Evolutionary conservation across 2,888 invertebrate species (phyloP), one percentile per base, ranked within the genome.

Genomic region (Pammene aurita): DNA sequence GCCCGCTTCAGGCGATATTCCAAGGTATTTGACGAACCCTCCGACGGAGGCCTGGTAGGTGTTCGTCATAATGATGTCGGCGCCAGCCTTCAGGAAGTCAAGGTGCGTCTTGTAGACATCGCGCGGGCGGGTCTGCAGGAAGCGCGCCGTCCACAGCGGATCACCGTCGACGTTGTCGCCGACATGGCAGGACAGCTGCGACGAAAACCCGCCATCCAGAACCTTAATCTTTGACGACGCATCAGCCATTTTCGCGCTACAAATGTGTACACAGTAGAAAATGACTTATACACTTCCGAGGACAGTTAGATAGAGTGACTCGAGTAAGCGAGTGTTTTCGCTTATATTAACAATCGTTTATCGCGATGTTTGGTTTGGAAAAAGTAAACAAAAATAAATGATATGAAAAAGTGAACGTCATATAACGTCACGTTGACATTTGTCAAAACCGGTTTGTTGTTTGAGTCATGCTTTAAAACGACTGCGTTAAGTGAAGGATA

Each of bases 101-200:
- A 96, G 89, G 86, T 98, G 98, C 0, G 96, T 96, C 71, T 94
- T 93, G 62, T 95, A 91, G 48, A 98, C 94, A 11, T 96, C 96
- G 14, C 95, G 93, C 0, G 96, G 96, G 83, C 97, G 93, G 0
- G 96, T 96, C 56, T 95, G 93, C 70, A 98, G 93, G 78, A 96
- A 96, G 64, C 96, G 93, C 9, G 97, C 95, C 77, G 96, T 97
- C 98, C 98, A 98, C 54, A 98, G 85, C 0, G 97, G 97, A 85
- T 98, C 96, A 0, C 96, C 96, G 82, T 97, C 96, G 26, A 96
- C 95, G 38, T 93, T 93, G 63, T 94, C 92, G 14, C 95, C 94
- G 5, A 96, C 95, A 82, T 96, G 95, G 42, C 94, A 93, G 0
- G 95, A 94, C 73, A 97, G 89, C 85, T 97, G 97, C 0, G 96